Evolutionary conservation across 2,797 vertebrate species (phyloP), one percentile per base, ranked within the genome.

Genomic region (Etheostoma perlongum): DNA sequence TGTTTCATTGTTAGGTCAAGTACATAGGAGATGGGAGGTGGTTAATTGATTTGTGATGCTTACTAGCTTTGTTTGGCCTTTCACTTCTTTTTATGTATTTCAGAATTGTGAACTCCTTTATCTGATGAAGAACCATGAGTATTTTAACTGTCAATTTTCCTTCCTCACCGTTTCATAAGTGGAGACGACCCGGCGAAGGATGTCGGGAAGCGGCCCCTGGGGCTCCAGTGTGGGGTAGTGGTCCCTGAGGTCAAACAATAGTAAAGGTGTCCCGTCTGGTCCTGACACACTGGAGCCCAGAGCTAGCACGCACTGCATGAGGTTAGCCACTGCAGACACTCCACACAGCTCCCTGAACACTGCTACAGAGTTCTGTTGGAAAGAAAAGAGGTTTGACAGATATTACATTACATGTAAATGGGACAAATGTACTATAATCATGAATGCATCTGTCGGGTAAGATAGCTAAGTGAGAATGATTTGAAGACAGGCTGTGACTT

Each of bases 331-430:
- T 2, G 96, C 96, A 3, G 97, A 97, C 63, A 98, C 96, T 54
- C 97, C 97, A 47, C 97, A 99, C 73, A 98, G 92, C 90, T 99
- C 97, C 92, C 97, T 96, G 94, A 98, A 99, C 61, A 96, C 95
- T 58, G 93, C 96, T 65, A 98, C 95, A 0, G 97, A 95, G 83
- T 96, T 97, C 97, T 99, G 79, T 72, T 25, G 4, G 6, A 16
- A 25, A 9, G 13, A 60, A 19, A 21, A 60, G 9, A 76, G 7
- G 14, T 52, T 2, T 33, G 6, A 78, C 6, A 40, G 1, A 18
- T 19, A 27, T 40, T 8, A 57, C 49, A 62, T 33, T 19, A 46
- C 3, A 25, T 2, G 25, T 25, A 25, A 25, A 25, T 2, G 25
- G 25, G 25, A 25, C 25, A 25, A 25, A 25, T 25, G 25, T 25